phyloP scores from a whole-genome alignment of 2,113 vertebrate genomes.

The Lontra canadensis region DNA sequence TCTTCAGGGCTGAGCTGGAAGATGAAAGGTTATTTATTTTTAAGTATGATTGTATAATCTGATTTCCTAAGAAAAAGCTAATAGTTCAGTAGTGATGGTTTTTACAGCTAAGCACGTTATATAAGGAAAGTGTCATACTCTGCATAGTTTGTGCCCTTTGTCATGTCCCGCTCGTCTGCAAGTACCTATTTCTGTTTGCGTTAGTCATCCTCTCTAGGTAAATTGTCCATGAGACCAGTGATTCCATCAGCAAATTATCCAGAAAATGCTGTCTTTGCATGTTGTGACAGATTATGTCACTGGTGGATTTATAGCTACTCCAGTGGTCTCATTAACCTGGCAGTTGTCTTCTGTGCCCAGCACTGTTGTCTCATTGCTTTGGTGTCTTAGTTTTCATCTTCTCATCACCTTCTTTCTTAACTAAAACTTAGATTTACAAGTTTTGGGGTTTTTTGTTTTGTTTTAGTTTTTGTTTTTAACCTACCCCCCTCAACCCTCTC shows the following conservation, averaged over 20 bases:
- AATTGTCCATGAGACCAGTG: slow-evolving; percentile 91
- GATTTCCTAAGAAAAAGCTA: background rate
- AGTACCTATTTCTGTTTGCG: slow-evolving; percentile 86
- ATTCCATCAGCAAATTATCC: slow-evolving; percentile 93
- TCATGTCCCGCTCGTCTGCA: background rate
- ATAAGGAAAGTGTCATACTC: background rate
- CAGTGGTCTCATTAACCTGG: slow-evolving; percentile 85
- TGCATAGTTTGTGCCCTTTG: background rate
- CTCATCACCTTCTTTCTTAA: slow-evolving; percentile 62
- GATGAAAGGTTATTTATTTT: slow-evolving; percentile 53
- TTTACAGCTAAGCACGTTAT: background rate
- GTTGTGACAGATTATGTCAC: slow-evolving; percentile 83
- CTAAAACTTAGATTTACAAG: slow-evolving; percentile 44
- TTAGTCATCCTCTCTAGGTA: slow-evolving; percentile 88
- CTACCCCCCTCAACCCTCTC: background rate
- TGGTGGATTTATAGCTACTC: slow-evolving; percentile 78
- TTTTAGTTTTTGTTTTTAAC: slow-evolving; percentile 56
- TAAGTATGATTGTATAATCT: background rate
- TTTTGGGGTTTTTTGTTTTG: background rate
- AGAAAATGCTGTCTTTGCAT: slow-evolving; percentile 87
- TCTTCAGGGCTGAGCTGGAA: slow-evolving; percentile 69
- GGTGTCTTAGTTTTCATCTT: slow-evolving; percentile 74
- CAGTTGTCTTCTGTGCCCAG: slow-evolving; percentile 81
- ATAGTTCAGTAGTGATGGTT: background rate
- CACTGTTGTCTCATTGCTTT: slow-evolving; percentile 65